Evolutionary conservation across 2,888 invertebrate genomes (phyloP), one percentile per base, ranked within the genome.

Genomic region (Silvanus unidentatus): DNA sequence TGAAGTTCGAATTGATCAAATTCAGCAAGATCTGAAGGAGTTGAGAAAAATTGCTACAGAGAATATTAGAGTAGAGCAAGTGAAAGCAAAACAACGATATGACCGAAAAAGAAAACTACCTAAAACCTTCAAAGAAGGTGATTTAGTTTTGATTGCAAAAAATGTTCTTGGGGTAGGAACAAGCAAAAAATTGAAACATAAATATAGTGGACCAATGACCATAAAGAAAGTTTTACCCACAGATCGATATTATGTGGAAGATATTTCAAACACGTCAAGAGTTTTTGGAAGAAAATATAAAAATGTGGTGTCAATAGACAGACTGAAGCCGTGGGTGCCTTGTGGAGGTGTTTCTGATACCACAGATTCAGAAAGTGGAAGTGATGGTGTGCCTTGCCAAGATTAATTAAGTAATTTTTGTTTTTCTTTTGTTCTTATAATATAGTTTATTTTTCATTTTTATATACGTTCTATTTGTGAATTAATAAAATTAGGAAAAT

Each of bases 131-230:
- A 43, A 47, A 38, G 44, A 36, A 36, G 51, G 49, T 9, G 52
- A 54, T 27, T 28, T 53, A 29, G 53, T 53, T 2, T 38, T 55
- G 10, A 45, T 55, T 16, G 2, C 40, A n/a, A 55, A 54, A 30
- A 42, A 50, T 38, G 14, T 22, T n/a, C 22, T 29, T 6, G 27
- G 49, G 10, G 39, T 16, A 12, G 48, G 49, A 6, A 35, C 14
- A n/a, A 52, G 50, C 37, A 35, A 43, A 11, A 56, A 56, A 43
- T 39, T 56, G 16, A 29, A 11, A 12, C 32, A 49, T 2, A 36
- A 44, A 12, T 55, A 53, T 40, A 44, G 47, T 38, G 48, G 43
- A 6, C 52, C 48, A 16, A 46, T 53, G 42, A 36, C 45, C n/a
- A 43, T 54, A 8, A 50, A 52, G 30, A 32, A 12, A 5, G 50